These are phyloP conservation scores for Prinia subflava DNA, from an alignment of 2,113 vertebrate species.

Conservation along the genomic window DNA sequence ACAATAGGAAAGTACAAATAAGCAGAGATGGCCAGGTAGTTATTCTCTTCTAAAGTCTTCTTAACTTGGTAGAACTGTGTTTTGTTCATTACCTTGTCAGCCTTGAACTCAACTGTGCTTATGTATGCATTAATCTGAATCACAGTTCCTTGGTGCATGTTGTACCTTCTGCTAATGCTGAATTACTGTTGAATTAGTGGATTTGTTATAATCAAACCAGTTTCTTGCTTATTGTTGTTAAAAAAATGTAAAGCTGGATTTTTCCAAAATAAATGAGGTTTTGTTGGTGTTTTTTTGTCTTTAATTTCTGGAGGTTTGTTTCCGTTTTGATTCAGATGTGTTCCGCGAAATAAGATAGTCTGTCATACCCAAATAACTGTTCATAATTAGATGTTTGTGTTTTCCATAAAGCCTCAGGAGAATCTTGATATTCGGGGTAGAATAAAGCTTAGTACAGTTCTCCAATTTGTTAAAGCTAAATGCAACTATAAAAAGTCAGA, in stretches of 20 bases:
- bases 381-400: not conserved
- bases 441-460: not conserved
- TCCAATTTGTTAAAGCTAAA: not conserved
- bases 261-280: not conserved
- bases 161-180: not conserved
- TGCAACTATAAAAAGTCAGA: not conserved
- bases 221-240: not conserved
- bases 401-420: not conserved
- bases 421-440: not conserved
- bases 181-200: not conserved
- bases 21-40: constrained; percentile 93
- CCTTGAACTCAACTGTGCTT: not conserved
- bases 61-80: not conserved
- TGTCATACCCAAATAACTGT: not conserved
- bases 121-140: not conserved
- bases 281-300: not conserved
- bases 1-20: constrained; percentile 91
- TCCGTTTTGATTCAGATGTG: not conserved
- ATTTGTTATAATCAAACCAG: not conserved
- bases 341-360: not conserved
- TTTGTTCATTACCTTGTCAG: not conserved
- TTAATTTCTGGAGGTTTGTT: not conserved
- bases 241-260: not conserved
- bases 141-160: not conserved
- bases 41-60: not conserved